Base-by-base conservation (phyloP, 2,888 invertebrate species). In the Parnassius orleans region DNA sequence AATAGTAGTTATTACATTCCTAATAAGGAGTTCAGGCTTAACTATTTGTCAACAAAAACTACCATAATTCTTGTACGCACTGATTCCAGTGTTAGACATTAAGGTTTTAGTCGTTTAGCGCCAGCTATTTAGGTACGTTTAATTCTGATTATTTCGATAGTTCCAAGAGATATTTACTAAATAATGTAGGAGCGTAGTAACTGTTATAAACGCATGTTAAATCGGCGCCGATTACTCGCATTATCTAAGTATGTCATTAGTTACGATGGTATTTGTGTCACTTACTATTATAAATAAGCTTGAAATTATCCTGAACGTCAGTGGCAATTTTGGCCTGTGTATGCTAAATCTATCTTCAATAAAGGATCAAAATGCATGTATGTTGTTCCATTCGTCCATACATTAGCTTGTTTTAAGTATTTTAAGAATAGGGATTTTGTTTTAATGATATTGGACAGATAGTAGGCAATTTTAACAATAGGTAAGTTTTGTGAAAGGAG, bases 1-100 rank as follows among this genome's bases (percentile, higher is more conserved):
- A 60, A 60, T 33, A 51, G 60, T 48, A 53, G 46, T 55, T 60
- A 60, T 60, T 44, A 42, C 24, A 15, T 19, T 60, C 60, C 55
- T 10, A 24, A 55, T 60, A 60, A 43, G 60, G 60, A 33, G 24
- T 44, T 33, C 15, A 60, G n/a, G 44, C 46, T 10, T 42, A n/a
- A 51, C 55, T 19, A 60, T 60, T 55, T 60, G 60, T 60, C 60
- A 50, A 10, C 55, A 14, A 43, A 33, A 19, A 41, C 24, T 55
- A 53, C 48, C 53, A 55, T 55, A 60, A 53, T 33, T 60, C 60
- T 55, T 14, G 59, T 53, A 59, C 47, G 60, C 60, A 42, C 55
- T 24, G 60, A 55, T 24, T 51, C 24, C 48, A 42, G 43, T 1
- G 2, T 12, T 11, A 42, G 60, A 43, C 50, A 24, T 60, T 51